These are phyloP conservation scores for Melieria omissa DNA, from an alignment of 2,888 invertebrate genomes.

Conservation along the genomic window DNA sequence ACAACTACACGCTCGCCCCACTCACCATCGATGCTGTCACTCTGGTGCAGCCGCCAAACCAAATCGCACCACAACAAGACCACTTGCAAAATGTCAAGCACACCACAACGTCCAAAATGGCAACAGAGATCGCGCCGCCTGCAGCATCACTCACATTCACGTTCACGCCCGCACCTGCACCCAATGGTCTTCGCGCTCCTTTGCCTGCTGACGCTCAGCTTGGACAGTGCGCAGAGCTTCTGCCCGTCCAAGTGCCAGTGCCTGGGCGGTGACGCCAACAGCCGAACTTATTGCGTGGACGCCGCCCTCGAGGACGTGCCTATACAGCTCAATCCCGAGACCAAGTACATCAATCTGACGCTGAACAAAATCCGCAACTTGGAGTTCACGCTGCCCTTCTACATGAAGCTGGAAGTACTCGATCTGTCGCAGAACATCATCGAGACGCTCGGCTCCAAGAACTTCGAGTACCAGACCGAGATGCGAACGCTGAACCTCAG, in stretches of 20 bases:
- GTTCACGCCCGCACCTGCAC: not conserved
- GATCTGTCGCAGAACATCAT: slow-evolving; percentile 87
- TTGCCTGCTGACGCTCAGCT: slow-evolving; percentile 50
- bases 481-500: slow-evolving; percentile 82
- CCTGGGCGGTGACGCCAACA: slow-evolving; percentile 75
- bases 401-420: slow-evolving; percentile 80
- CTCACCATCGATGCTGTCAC: too few relatives aligned
- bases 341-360: slow-evolving; percentile 84
- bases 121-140: not conserved
- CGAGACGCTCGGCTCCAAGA: slow-evolving; percentile 81
- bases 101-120: not conserved
- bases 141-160: not conserved
- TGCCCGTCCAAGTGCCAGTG: slow-evolving; percentile 86
- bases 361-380: slow-evolving; percentile 84
- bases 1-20: too few relatives aligned
- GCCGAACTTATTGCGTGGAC: slow-evolving; percentile 80
- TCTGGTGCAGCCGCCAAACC: too few relatives aligned
- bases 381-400: slow-evolving; percentile 82
- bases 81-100: not conserved
- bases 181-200: slow-evolving; percentile 1
- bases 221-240: slow-evolving; percentile 61
- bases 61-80: not conserved
- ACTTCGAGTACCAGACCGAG: slow-evolving; percentile 81
- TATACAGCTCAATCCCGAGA: slow-evolving; percentile 88
- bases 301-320: slow-evolving; percentile 87